Percentiles rank a stretch among this genome's conserved stretches.
phyloP scores from a whole-genome alignment of 2,113 vertebrate genomes.

The Glaucidium brasilianum region DNA sequence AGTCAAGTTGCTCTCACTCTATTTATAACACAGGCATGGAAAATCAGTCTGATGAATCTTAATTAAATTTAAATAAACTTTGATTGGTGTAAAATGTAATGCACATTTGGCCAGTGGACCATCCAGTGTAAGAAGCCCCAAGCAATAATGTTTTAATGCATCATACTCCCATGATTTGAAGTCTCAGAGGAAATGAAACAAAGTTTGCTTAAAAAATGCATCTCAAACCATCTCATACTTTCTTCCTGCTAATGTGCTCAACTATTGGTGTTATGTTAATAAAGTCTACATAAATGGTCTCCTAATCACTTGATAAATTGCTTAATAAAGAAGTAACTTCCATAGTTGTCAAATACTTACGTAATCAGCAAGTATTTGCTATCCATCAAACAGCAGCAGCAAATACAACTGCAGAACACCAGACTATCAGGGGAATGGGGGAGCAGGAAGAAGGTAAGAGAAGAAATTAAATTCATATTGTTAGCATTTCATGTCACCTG shows the following conservation, averaged over 20 bases:
- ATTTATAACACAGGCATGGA: background rate
- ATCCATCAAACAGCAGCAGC: conserved; percentile 8
- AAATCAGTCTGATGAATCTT: background rate
- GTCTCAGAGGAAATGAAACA: background rate
- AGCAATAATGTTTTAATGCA: background rate
- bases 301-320: conserved; percentile 22
- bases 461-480: background rate
- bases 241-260: background rate
- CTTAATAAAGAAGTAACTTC: conserved; percentile 46
- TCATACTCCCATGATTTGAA: background rate
- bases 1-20: background rate
- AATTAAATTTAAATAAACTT: conserved; percentile 5
- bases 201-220: background rate
- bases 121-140: background rate
- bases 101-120: background rate
- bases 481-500: background rate
- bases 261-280: background rate
- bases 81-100: background rate
- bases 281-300: background rate
- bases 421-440: background rate
- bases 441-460: background rate
- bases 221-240: background rate
- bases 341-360: background rate
- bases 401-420: background rate
- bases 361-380: background rate